Percentiles rank a stretch among this genome's conserved stretches.
Evolutionary conservation across 2,113 vertebrate genomes (phyloP).

Genomic region (Microtus ochrogaster): DNA sequence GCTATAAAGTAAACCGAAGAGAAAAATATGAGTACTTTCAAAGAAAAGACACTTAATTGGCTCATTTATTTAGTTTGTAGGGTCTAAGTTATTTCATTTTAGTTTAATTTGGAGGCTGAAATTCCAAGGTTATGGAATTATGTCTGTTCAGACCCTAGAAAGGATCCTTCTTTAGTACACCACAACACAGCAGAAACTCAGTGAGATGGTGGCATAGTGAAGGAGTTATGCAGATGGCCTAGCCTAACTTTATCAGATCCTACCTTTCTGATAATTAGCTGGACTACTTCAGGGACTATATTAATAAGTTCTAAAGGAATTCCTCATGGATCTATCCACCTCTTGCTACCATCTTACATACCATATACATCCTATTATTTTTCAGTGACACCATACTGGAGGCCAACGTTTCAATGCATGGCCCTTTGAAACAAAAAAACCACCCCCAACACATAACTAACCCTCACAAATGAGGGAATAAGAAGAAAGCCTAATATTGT

Average conservation of each 20-base stretch:
- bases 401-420: background rate
- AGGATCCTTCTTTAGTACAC: background rate
- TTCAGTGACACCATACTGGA: background rate
- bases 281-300: background rate
- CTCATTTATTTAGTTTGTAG: background rate
- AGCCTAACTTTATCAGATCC: background rate
- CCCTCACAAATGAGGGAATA: background rate
- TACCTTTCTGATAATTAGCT: background rate
- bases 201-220: background rate
- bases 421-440: background rate
- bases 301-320: background rate
- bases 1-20: background rate
- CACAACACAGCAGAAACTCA: background rate
- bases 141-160: background rate
- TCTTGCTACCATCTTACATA: background rate
- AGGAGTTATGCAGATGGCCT: background rate
- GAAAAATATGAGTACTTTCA: background rate
- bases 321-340: background rate
- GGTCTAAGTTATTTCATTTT: background rate
- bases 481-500: background rate
- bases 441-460: background rate
- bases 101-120: background rate
- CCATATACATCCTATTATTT: too few species aligned
- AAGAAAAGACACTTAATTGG: background rate
- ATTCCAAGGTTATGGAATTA: background rate